Percentiles rank a stretch among this genome's conserved stretches.
Evolutionary conservation across 2,888 invertebrate genomes (phyloP).

Genomic region (Stratiomys singularior): DNA sequence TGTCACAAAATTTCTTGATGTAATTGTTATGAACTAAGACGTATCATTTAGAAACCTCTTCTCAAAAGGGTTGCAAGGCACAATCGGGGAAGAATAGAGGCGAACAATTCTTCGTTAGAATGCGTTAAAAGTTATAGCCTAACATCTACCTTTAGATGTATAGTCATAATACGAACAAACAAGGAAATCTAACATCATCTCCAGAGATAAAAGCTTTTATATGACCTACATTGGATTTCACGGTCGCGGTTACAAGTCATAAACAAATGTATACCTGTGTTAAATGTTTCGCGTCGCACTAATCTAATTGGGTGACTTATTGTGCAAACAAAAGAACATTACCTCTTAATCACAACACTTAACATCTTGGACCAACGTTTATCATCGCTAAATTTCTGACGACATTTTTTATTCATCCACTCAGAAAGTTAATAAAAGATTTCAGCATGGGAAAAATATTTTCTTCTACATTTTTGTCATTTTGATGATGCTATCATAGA

Average conservation of each 20-base stretch:
- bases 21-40: too few species aligned
- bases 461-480: neutral
- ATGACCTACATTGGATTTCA: conserved; percentile 12
- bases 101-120: neutral
- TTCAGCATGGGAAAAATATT: neutral
- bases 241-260: conserved; percentile 31
- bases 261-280: conserved; percentile 3
- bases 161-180: neutral
- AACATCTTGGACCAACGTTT: conserved; percentile 30
- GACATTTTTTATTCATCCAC: neutral
- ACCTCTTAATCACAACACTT: conserved; percentile 41
- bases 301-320: conserved; percentile 32
- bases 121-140: neutral
- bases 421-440: too few species aligned
- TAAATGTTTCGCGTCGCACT: neutral
- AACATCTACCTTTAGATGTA: conserved; percentile 15
- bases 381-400: conserved; percentile 31
- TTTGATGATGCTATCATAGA: neutral
- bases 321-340: conserved; percentile 39
- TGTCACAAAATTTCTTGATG: too few species aligned
- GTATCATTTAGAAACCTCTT: neutral
- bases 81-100: neutral
- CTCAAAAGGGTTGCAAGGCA: neutral
- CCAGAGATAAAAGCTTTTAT: neutral
- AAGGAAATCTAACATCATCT: neutral